These are phyloP conservation scores for Sphenopsis melanotis DNA, from an alignment of 2,797 vertebrate genomes.

Conservation along the genomic window DNA sequence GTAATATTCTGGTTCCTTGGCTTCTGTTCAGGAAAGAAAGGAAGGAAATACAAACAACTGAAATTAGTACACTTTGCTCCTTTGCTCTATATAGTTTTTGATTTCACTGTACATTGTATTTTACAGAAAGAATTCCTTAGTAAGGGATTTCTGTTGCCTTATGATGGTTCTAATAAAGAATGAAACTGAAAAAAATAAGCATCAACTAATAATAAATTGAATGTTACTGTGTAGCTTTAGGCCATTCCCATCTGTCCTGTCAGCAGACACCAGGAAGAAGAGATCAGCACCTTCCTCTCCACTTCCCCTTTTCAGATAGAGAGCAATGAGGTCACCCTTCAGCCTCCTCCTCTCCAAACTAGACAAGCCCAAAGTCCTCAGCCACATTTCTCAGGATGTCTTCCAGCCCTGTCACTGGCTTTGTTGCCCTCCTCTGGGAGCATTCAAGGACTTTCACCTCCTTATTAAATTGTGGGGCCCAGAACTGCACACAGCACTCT, in stretches of 20 bases:
- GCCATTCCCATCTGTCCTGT: not conserved
- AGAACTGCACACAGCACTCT: not conserved
- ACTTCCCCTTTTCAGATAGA: not conserved
- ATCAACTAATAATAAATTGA: not conserved
- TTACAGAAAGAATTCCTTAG: not conserved
- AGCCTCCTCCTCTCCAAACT: not conserved
- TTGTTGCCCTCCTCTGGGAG: not conserved
- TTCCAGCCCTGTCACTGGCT: not conserved
- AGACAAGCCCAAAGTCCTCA: not conserved
- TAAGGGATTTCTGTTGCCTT: not conserved
- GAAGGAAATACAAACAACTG: not conserved
- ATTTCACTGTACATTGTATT: not conserved
- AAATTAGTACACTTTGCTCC: not conserved
- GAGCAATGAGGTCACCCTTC: not conserved
- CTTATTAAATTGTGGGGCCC: not conserved
- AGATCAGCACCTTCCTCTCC: not conserved
- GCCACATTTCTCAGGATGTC: not conserved
- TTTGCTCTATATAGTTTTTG: not conserved
- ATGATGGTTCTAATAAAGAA: not conserved
- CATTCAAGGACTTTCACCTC: not conserved
- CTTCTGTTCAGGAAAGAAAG: not conserved
- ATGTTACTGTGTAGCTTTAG: not conserved
- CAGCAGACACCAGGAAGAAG: not conserved
- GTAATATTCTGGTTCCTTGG: not conserved
- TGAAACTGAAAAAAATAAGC: not conserved